Conservation (phyloP, 2,888 invertebrate species). For the Apamea sordens region DNA sequence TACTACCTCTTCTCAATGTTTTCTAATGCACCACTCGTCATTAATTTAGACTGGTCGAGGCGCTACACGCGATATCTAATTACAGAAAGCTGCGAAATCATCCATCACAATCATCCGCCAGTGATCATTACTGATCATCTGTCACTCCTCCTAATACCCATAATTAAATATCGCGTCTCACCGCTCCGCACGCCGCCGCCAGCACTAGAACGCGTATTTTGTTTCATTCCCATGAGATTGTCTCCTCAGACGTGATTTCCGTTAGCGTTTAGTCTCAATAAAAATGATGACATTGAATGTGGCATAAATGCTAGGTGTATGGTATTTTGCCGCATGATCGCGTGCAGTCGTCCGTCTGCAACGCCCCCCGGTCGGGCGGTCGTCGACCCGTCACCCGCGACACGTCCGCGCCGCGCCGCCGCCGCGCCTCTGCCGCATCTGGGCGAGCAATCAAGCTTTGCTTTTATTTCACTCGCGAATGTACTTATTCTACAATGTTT, state of each 20-base stretch:
- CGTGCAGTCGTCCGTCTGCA: constrained; percentile 74
- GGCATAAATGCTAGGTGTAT: constrained; percentile 37
- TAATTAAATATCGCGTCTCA: constrained; percentile 15
- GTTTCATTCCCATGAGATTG: constrained; percentile 40
- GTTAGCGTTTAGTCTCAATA: constrained; percentile 33
- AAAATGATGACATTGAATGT: constrained; percentile 57
- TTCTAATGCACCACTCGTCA: constrained; percentile 3
- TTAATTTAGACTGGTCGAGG: constrained; percentile 19
- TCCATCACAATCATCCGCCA: constrained; percentile 16
- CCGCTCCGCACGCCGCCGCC: background rate
- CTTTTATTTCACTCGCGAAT: constrained; percentile 64
- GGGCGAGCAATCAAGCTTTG: constrained; percentile 64
- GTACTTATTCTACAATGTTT: constrained; percentile 48
- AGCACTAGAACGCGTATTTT: constrained; percentile 10
- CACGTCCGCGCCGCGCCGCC: constrained; percentile 52
- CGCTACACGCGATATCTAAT: constrained; percentile 41
- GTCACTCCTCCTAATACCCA: constrained; percentile 17
- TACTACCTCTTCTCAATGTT: background rate
- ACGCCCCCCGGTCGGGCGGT: constrained; percentile 63
- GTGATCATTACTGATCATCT: constrained; percentile 30
- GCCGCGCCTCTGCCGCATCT: constrained; percentile 50
- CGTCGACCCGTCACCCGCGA: constrained; percentile 47
- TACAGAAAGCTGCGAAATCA: constrained; percentile 39
- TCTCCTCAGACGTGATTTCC: constrained; percentile 29
- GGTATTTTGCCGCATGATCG: constrained; percentile 65